Evolutionary conservation across 2,113 vertebrate species (phyloP).

Genomic region (Oncorhynchus gorbuscha): DNA sequence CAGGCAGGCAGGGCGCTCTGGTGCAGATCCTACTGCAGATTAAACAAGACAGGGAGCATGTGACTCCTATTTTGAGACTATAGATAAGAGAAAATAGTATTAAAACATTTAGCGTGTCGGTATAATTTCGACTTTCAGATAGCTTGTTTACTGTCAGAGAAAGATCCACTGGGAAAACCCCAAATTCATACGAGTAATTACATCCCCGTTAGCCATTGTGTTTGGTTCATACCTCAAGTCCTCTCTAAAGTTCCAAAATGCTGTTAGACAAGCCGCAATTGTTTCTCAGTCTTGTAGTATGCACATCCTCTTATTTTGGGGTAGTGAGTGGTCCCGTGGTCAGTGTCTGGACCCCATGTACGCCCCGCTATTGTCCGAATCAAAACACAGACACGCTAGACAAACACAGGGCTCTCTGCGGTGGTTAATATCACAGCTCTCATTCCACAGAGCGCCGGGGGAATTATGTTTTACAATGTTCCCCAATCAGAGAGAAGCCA

Average conservation of each 20-base stretch:
- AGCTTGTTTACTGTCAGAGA: not conserved
- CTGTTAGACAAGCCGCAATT: slow-evolving; percentile 14
- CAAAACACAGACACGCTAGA: slow-evolving; percentile 74
- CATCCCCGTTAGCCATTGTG: not conserved
- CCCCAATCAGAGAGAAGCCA: slow-evolving; percentile 16
- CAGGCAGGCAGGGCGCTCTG: not conserved
- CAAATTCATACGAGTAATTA: not conserved
- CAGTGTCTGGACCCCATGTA: slow-evolving; percentile 62
- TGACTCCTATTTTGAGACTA: slow-evolving; percentile 2
- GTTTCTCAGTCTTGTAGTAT: slow-evolving; percentile 47
- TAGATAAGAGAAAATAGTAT: not conserved
- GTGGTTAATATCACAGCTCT: slow-evolving; percentile 66
- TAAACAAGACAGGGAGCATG: slow-evolving; percentile 21
- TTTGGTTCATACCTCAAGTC: slow-evolving; percentile 5
- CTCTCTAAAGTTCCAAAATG: slow-evolving; percentile 19
- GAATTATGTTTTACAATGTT: slow-evolving; percentile 56
- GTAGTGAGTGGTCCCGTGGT: slow-evolving; percentile 49
- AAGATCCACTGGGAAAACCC: not conserved
- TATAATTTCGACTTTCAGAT: not conserved
- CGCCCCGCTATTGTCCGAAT: slow-evolving; percentile 68
- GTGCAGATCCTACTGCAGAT: slow-evolving; percentile 19
- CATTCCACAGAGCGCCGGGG: slow-evolving; percentile 33
- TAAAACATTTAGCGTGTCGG: not conserved
- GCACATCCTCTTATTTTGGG: slow-evolving; percentile 56
- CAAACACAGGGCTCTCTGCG: slow-evolving; percentile 65